phyloP scores from a whole-genome alignment of 2,113 vertebrate genomes.

The Chloropsis hardwickii region DNA sequence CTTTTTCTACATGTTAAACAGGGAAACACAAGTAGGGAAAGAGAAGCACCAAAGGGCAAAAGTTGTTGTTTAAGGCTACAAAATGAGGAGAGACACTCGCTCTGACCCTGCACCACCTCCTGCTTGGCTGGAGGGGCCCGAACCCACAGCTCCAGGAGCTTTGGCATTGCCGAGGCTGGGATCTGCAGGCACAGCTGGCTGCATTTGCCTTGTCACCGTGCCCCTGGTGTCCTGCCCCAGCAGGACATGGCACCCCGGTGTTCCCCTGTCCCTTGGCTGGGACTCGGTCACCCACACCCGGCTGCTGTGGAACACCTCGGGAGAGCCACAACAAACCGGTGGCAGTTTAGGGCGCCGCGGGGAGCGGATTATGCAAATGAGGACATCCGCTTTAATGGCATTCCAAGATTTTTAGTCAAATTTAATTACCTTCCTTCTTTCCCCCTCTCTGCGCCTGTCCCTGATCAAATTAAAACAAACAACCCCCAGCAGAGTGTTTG shows the following conservation, averaged over 20 bases:
- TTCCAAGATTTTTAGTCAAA: conserved; percentile 26
- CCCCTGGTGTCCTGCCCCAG: background rate
- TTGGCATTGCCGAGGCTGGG: fast-evolving
- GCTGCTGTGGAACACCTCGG: background rate
- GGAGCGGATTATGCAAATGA: background rate
- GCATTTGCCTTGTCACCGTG: fast-evolving
- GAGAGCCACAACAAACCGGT: background rate
- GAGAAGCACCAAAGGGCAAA: background rate
- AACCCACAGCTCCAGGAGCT: background rate
- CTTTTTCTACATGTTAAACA: background rate
- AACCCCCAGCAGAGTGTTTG: conserved; percentile 57
- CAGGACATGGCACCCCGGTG: fast-evolving
- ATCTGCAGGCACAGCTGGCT: background rate
- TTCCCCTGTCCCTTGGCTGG: fast-evolving
- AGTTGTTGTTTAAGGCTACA: background rate
- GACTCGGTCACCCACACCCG: fast-evolving
- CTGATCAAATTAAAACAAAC: conserved; percentile 64
- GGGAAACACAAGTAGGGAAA: background rate
- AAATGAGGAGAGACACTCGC: fast-evolving
- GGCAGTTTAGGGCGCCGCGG: background rate
- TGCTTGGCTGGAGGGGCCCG: fast-evolving
- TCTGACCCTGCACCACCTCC: background rate
- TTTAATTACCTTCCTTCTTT: conserved; percentile 55
- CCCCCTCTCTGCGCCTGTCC: background rate
- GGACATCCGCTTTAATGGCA: background rate